Evolutionary conservation across 2,797 vertebrate genomes (phyloP).

Genomic region (Sylvia borin): DNA sequence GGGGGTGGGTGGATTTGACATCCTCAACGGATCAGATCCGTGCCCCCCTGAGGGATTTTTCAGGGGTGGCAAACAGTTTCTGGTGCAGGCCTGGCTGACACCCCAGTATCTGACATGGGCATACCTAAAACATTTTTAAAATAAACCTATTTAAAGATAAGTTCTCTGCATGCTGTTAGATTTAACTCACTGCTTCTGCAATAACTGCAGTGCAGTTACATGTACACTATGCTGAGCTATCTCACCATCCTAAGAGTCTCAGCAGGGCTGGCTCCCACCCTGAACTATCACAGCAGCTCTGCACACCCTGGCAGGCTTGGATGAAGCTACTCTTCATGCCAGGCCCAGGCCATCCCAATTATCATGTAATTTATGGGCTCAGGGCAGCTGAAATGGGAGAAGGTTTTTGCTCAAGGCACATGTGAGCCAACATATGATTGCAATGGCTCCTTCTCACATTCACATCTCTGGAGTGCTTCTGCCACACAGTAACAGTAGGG

Average conservation of each 20-base stretch:
- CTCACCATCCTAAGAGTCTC: neutral
- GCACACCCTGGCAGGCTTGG: neutral
- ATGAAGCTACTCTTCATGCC: neutral
- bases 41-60: neutral
- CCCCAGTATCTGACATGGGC: neutral
- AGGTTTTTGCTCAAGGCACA: neutral
- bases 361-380: neutral
- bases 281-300: neutral
- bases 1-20: neutral
- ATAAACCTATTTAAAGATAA: neutral
- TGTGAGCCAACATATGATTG: neutral
- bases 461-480: constrained; percentile 17
- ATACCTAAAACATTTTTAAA: neutral
- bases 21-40: rapidly evolving
- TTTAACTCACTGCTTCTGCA: neutral
- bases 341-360: neutral
- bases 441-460: neutral
- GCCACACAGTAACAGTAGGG: constrained; percentile 4
- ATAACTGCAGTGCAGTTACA: neutral
- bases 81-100: neutral
- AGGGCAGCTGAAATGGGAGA: neutral
- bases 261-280: neutral
- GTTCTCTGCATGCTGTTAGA: neutral
- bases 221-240: neutral
- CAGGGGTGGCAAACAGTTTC: neutral